Conservation (phyloP, 2,797 vertebrate species). For the Danio kyathit region DNA sequence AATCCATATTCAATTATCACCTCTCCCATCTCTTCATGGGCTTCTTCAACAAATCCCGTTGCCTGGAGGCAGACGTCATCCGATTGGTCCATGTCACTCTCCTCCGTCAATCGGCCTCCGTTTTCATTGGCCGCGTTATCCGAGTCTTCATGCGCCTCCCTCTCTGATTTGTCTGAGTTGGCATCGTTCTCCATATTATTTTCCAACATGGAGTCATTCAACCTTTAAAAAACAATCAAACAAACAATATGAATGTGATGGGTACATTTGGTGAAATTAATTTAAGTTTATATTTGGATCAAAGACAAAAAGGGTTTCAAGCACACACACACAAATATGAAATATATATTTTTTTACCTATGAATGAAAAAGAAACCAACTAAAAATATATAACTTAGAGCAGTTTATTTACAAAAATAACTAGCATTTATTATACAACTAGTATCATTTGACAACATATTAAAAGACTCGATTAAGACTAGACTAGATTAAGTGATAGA, state of each 20-base stretch:
- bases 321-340: no score
- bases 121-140: constrained; percentile 85
- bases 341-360: no score
- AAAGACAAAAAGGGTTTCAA: no score
- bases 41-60: constrained; percentile 90
- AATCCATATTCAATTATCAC: constrained; percentile 70
- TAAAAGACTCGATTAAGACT: no score
- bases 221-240: constrained; percentile 71
- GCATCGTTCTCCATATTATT: constrained; percentile 90
- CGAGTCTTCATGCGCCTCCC: constrained; percentile 89
- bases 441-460: no score
- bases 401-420: no score
- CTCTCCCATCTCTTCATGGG: constrained; percentile 92
- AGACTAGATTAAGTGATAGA: no score
- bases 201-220: constrained; percentile 85
- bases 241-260: neutral
- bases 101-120: constrained; percentile 84
- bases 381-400: no score
- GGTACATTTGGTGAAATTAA: neutral
- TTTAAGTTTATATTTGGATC: neutral
- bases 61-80: constrained; percentile 85
- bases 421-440: no score
- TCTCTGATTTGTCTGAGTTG: constrained; percentile 93
- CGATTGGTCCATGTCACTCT: constrained; percentile 90
- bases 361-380: no score